Evolutionary conservation across 2,888 invertebrate genomes (phyloP), one percentile per base, ranked within the genome.

Genomic region (Drosophila recens): DNA sequence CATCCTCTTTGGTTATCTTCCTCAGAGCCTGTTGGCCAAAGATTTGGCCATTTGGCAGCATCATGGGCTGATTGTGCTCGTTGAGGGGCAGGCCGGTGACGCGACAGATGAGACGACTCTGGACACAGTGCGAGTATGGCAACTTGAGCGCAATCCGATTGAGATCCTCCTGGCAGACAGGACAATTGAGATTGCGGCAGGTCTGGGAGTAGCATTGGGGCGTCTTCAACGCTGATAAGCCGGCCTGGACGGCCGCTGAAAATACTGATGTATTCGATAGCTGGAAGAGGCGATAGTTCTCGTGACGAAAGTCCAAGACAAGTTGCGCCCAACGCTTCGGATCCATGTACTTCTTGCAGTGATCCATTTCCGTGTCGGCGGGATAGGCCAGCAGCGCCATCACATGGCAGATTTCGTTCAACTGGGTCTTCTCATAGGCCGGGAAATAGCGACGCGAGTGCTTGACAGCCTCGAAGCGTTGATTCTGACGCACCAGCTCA

Each of bases 51-150:
- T 99, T 99, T 72, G 99, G 99, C 93, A 99, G 94, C 96, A 98
- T 98, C 96, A 99, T 97, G 11, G 99, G 99, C 84, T 97, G 98
- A 94, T 99, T 99, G 93, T 99, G 97, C 92, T 99, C 99, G 93
- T 99, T 98, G 89, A 99, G 94, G 52, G 98, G 96, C 86, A 96
- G 94, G 33, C 98, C 97, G 70, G 97, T 97, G 84, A 99, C 96
- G 90, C 95, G 95, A 93, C 99, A 99, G 89, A 99, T 97, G 61
- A 99, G 95, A 61, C 98, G 95, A 75, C 98, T 98, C 93, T 99
- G 99, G 58, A 98, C 97, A 93, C 98, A 98, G 94, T 99, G 99
- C 73, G 99, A 98, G 93, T 96, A 97, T 71, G 99, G 99, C 90
- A 99, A 94, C 38, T 95, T 94, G 63, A 95, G 95, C 0, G 99